Evolutionary conservation across 2,797 vertebrate genomes (phyloP), one percentile per base, ranked within the genome.

Genomic region (Artibeus lituratus): DNA sequence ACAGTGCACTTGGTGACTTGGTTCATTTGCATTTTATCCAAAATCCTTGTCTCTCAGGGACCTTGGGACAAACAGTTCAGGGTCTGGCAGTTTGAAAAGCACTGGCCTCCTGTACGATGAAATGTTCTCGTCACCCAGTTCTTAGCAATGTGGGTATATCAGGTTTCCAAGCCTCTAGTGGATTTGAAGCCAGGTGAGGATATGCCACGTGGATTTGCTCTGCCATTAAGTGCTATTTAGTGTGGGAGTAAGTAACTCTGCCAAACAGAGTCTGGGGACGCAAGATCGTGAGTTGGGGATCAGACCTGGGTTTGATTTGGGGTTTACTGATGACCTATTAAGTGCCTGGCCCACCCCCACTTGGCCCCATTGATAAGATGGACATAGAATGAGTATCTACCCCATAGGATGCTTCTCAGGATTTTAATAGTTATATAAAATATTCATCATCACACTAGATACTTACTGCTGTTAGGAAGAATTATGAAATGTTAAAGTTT

Each of bases 371-470:
- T 32, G 62, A 29, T 83, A 67, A 51, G 51, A 21, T 42, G 62
- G 62, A 11, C 7, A 39, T 19, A 15, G 42, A 72, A n/a, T 82
- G 32, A 78, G 21, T 70, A 51, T 53, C 22, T 47, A 65, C 32
- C 69, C 74, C 74, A 29, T 14, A 74, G 26, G 37, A n/a, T n/a
- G 32, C 35, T 62, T 72, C 42, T 53, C 72, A 59, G 59, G 73
- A 42, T 94, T 74, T 47, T 86, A 11, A 74, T 72, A 32, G 77
- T 77, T 39, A 53, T 77, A 19, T 55, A 62, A 87, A 87, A 42
- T 77, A 73, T 4, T 67, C 18, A 78, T 6, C n/a, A n/a, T 67
- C 26, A n/a, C 26, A 59, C 42, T 67, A 59, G n/a, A 29, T 84
- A 18, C 11, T 91, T 76, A 73, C 29, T 90, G 22, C 67, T 80